Evolutionary conservation across 2,113 vertebrate species (phyloP), one percentile per base, ranked within the genome.

Genomic region (Cynocephalus volans): DNA sequence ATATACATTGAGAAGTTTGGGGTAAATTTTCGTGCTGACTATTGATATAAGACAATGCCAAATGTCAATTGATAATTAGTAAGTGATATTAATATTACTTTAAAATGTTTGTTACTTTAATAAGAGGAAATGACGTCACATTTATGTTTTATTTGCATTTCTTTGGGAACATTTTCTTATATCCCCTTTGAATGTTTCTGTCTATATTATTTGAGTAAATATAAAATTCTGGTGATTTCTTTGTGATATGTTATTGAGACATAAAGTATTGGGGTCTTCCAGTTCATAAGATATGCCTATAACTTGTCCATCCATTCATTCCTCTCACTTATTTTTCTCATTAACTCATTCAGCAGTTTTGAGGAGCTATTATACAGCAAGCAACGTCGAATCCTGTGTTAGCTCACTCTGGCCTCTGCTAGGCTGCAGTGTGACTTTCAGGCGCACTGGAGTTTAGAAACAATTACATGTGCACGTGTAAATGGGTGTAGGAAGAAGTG

Each of bases 401-500:
- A 10, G 23, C 21, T 11, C 3, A 0, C 14, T 13, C 1, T 21
- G 19, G 17, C 5, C 28, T 69, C 60, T 41, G 10, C 8, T 9
- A 24, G 7, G 11, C 65, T 62, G 5, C 3, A 64, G 23, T 2
- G 8, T 7, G 12, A 0, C 77, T 48, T 48, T 33, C 14, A 10
- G 41, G 60, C 24, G 76, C 72, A 5, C 10, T 8, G 28, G 33
- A 62, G 18, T 13, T 33, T 36, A 28, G 8, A 0, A 6, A 41
- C 8, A 8, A 33, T 5, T 8, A 3, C 0, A 3, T 2, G n/a
- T 18, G 18, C 8, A 8, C 6, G 2, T 48, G 5, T 19, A 4
- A n/a, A 8, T 56, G 31, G 9, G 26, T 0, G 0, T 8, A 1
- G 24, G 8, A 48, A 21, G 31, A 10, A 1, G 21, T 0, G 0